Evolutionary conservation across 2,113 vertebrate species (phyloP).

Genomic region (Osmerus mordax): DNA sequence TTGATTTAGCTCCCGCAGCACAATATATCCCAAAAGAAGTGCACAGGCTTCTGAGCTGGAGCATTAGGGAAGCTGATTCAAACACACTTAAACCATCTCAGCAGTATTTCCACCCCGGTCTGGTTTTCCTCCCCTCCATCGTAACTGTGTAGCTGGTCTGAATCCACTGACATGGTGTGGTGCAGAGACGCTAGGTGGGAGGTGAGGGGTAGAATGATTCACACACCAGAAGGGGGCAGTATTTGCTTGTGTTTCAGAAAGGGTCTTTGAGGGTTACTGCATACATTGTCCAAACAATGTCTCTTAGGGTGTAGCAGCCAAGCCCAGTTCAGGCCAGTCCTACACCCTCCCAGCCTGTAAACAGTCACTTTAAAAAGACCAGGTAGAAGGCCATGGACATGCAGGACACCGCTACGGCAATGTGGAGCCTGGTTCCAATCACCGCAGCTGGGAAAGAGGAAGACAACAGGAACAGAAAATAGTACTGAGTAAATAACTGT

Average conservation of each 20-base stretch:
- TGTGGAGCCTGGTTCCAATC: slow-evolving; percentile 78
- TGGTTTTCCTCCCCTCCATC: too few species aligned
- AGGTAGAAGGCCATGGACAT: slow-evolving; percentile 79
- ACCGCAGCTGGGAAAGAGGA: slow-evolving; percentile 65
- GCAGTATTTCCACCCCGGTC: too few species aligned
- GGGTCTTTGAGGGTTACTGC: slow-evolving; percentile 22
- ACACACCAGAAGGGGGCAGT: slow-evolving; percentile 46
- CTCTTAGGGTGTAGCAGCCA: slow-evolving; percentile 7
- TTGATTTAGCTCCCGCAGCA: too few species aligned
- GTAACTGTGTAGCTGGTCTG: too few species aligned
- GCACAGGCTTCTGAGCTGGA: too few species aligned
- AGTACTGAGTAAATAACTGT: neutral
- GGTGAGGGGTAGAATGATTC: too few species aligned
- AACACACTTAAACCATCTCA: too few species aligned
- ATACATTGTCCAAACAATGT: slow-evolving; percentile 41
- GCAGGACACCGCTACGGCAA: slow-evolving; percentile 74
- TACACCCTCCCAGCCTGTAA: slow-evolving; percentile 13
- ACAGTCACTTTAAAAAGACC: slow-evolving; percentile 85
- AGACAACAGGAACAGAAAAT: slow-evolving; percentile 17
- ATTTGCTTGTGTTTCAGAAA: slow-evolving; percentile 37
- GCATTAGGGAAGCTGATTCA: too few species aligned
- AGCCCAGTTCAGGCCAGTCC: neutral
- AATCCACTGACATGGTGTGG: too few species aligned
- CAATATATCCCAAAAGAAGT: too few species aligned
- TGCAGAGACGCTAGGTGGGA: too few species aligned